Conservation (phyloP, 2,888 invertebrate genomes). For the Troilus luridus region DNA sequence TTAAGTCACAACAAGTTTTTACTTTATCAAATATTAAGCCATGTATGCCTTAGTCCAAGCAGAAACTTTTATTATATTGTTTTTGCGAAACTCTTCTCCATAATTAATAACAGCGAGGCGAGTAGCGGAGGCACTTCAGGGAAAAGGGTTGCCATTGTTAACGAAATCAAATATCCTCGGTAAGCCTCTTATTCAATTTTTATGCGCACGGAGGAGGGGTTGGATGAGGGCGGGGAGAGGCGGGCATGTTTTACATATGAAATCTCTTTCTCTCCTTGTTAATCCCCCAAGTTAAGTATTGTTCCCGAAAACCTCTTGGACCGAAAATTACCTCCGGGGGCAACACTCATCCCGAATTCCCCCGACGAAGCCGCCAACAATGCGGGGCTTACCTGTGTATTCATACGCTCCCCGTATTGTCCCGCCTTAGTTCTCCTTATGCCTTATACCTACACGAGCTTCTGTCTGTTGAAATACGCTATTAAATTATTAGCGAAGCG, state of each 20-base stretch:
- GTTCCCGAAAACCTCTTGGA: slow-evolving; percentile 19
- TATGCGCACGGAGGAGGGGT: background rate
- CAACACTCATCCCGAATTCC: slow-evolving; percentile 44
- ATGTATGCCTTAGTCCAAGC: too few species aligned
- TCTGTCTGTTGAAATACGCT: slow-evolving; percentile 46
- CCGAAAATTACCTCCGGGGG: slow-evolving; percentile 16
- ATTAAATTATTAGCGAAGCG: slow-evolving; percentile 10
- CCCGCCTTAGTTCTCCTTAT: slow-evolving; percentile 36
- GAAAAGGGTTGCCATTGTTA: slow-evolving; percentile 17
- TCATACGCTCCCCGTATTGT: slow-evolving; percentile 29
- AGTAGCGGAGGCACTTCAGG: background rate
- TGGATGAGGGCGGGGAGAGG: background rate
- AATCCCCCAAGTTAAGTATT: slow-evolving; percentile 36
- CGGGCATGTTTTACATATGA: slow-evolving; percentile 30
- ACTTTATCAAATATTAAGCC: too few species aligned
- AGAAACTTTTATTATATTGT: background rate
- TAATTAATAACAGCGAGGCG: background rate
- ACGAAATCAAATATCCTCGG: slow-evolving; percentile 30
- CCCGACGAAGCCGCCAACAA: background rate
- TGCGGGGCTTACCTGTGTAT: slow-evolving; percentile 35
- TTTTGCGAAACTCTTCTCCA: background rate
- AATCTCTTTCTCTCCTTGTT: slow-evolving; percentile 49
- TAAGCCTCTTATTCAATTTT: slow-evolving; percentile 44
- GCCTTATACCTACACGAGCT: slow-evolving; percentile 32
- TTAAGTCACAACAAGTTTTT: too few species aligned